Conservation (phyloP, 2,797 vertebrate species). For the Cottoperca gobio region DNA sequence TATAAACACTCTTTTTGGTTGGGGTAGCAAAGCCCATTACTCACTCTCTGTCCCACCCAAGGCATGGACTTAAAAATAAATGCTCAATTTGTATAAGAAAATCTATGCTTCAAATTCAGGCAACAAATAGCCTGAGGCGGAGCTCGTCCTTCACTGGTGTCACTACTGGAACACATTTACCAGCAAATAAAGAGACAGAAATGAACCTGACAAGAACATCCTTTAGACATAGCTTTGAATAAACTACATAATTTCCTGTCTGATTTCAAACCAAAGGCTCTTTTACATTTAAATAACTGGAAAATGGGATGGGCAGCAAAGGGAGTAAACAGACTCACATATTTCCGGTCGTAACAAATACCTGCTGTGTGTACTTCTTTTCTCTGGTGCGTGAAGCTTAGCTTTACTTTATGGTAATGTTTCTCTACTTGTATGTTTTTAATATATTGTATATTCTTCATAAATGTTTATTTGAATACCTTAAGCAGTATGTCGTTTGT, state of each 20-base stretch:
- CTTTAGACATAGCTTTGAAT: not conserved
- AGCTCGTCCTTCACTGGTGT: conserved; percentile 12
- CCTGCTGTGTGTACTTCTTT: not conserved
- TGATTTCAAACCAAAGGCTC: not conserved
- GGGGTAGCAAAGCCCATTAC: conserved; percentile 38
- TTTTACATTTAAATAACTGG: not conserved
- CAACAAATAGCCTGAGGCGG: conserved; percentile 25
- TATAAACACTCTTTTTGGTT: conserved; percentile 58
- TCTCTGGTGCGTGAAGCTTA: not conserved
- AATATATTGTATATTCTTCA: not conserved
- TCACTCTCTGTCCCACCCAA: conserved; percentile 34
- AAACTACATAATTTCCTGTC: not conserved
- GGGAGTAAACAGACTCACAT: not conserved
- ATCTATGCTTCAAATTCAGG: conserved; percentile 28
- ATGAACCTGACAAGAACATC: not conserved
- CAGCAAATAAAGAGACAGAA: conserved; percentile 13
- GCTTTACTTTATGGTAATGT: not conserved
- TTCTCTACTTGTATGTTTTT: not conserved
- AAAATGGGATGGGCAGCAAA: not conserved
- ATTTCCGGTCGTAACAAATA: not conserved
- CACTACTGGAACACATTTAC: conserved; percentile 18
- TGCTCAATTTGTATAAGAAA: conserved; percentile 20
- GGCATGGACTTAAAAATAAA: conserved; percentile 12
- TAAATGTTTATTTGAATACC: not conserved
- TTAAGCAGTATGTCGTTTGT: not conserved